Conservation (phyloP, 2,113 vertebrate species). For the Notothenia rossii region DNA sequence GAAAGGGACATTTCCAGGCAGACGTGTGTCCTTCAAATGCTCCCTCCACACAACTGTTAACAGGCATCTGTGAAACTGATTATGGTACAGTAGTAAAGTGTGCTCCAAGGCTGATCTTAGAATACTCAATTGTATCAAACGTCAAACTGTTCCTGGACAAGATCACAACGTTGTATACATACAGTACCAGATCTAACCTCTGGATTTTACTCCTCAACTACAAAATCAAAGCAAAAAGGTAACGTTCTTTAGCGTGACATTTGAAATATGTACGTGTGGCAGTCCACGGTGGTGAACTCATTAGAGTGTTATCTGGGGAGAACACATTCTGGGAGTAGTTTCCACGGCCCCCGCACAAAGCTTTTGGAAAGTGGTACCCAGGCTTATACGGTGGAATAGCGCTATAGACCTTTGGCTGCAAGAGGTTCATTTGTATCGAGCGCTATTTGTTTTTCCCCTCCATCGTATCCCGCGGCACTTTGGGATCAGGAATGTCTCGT, state of each 20-base stretch:
- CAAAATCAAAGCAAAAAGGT: background rate
- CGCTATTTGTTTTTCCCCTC: constrained; percentile 79
- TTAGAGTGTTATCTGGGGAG: constrained; percentile 65
- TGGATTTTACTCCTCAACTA: background rate
- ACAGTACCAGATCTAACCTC: background rate
- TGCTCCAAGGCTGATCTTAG: constrained; percentile 48
- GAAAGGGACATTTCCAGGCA: constrained; percentile 37
- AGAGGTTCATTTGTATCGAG: constrained; percentile 68
- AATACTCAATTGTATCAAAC: constrained; percentile 65
- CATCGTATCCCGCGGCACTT: constrained; percentile 73
- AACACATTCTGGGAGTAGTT: constrained; percentile 67
- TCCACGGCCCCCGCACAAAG: constrained; percentile 61
- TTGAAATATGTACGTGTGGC: constrained; percentile 61
- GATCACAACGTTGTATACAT: constrained; percentile 10
- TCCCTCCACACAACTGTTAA: constrained; percentile 52
- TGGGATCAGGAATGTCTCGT: constrained; percentile 68
- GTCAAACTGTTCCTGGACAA: constrained; percentile 45
- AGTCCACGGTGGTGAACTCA: constrained; percentile 59
- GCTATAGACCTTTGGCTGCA: constrained; percentile 59
- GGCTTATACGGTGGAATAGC: constrained; percentile 64
- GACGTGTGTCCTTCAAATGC: constrained; percentile 54
- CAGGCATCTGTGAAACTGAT: constrained; percentile 76
- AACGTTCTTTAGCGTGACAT: constrained; percentile 45
- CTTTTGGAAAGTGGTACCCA: constrained; percentile 71
- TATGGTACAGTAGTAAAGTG: constrained; percentile 46